Base-by-base conservation (phyloP, 2,888 invertebrate species). In the Magallana nippona region DNA sequence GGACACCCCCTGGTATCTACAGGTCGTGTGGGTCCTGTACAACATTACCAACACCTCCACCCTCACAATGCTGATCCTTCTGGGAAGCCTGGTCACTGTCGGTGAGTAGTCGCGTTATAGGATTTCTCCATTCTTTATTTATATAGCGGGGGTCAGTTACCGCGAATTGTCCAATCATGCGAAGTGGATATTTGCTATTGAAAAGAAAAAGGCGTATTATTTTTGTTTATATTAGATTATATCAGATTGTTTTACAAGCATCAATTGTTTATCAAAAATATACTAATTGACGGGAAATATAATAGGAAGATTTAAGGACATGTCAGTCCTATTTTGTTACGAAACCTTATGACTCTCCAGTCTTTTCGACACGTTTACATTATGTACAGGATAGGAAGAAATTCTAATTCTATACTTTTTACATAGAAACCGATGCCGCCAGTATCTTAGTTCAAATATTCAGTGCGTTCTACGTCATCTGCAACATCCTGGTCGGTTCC, bases 391-490 rank as follows among this genome's bases (percentile, higher is more conserved):
- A 8, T 8, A 44, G 44, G 44, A 3, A 44, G 3, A 44, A 3
- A 44, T 44, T 44, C 44, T 44, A 44, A 44, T 44, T 44, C 44
- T 5, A 8, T 44, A 44, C 44, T 44, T 44, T 44, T 8, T 15
- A 5, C 0, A 27, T 15, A 71, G 71, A 32, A 27, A 15, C 27
- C 17, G 71, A 71, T 32, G 71, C 71, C 27, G 22, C 71, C 19
- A 71, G 71, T 27, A 27, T 71, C 10, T 13, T 71, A 1, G 32
- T 71, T 2, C 71, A 71, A 17, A 71, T 71, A 10, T 71, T 71
- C 71, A 71, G 71, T 1, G 22, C 71, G 13, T 27, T 71, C 71
- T 71, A 71, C 71, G 32, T 71, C 32, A 71, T 71, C 27, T 13
- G 3, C 13, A 71, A 71, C 27, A 71, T 71, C 10, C 13, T 71